Percentiles rank a stretch among this genome's conserved stretches.
Conservation (phyloP, 1,140 invertebrate genomes). For the Orius insidiosus region DNA sequence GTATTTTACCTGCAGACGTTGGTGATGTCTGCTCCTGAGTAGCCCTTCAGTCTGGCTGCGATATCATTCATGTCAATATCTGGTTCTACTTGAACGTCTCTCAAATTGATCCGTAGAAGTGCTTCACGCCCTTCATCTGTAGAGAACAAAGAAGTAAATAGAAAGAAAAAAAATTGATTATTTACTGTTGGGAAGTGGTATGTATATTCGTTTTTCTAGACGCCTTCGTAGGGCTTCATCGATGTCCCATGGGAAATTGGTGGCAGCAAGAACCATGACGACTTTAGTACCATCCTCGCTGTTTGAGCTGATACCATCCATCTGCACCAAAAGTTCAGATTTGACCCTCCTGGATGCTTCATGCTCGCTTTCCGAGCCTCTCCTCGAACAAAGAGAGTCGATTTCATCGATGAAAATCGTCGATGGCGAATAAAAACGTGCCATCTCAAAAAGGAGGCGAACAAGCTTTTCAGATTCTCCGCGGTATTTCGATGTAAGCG, state of each 20-base stretch:
- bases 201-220: conserved; percentile 97
- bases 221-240: conserved; percentile 90
- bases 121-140: conserved; percentile 69
- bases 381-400: conserved; percentile 88
- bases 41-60: conserved; percentile 76
- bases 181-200: conserved; percentile 84
- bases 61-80: conserved; percentile 72
- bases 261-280: conserved; percentile 96
- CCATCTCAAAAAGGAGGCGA: conserved; percentile 94
- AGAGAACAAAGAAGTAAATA: conserved; percentile 15
- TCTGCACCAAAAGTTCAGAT: conserved; percentile 94
- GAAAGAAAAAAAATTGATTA: conserved; percentile 4
- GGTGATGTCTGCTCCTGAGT: conserved; percentile 96
- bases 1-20: conserved; percentile 77
- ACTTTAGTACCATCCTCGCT: conserved; percentile 54
- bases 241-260: conserved; percentile 99
- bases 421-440: conserved; percentile 94
- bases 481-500: conserved; percentile 92
- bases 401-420: conserved; percentile 99
- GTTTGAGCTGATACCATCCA: conserved; percentile 87
- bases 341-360: conserved; percentile 95
- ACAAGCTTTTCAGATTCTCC: conserved; percentile 99
- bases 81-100: conserved; percentile 70
- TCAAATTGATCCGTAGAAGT: conserved; percentile 77
- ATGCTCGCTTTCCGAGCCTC: conserved; percentile 94